Percentiles rank a stretch among this genome's conserved stretches.
These are phyloP conservation scores for Trichonephila clavipes DNA, from an alignment of 1,140 invertebrate genomes.

Conservation along the genomic window DNA sequence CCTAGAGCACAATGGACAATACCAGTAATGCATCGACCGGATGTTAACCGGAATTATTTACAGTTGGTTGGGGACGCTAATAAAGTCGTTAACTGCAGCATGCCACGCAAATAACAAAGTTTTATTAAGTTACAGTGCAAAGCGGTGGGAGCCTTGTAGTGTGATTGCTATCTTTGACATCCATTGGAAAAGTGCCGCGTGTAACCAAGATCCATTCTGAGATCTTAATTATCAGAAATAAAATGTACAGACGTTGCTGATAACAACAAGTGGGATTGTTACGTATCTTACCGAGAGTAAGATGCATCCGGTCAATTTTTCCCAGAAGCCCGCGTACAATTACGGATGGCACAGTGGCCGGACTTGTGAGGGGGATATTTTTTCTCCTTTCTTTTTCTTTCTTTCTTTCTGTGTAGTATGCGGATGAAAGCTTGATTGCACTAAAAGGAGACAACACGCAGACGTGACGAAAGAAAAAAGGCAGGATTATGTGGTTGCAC, in stretches of 20 bases:
- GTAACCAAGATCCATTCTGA: conserved; percentile 5
- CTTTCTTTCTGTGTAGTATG: background rate
- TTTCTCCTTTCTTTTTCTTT: background rate
- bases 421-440: background rate
- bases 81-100: conserved; percentile 4
- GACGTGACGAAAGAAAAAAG: conserved; percentile 12
- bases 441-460: background rate
- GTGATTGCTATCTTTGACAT: conserved; percentile 2
- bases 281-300: conserved; percentile 11
- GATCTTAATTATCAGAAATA: conserved; percentile 30
- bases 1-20: conserved; percentile 24
- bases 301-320: conserved; percentile 40
- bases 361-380: background rate
- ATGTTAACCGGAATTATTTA: background rate
- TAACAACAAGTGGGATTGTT: conserved; percentile 20
- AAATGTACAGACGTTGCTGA: conserved; percentile 25
- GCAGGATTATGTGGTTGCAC: background rate
- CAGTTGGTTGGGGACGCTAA: conserved; percentile 10
- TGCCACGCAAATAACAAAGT: conserved; percentile 10
- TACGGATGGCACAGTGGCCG: background rate
- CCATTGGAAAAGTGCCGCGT: background rate
- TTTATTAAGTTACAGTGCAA: conserved; percentile 34
- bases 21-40: conserved; percentile 10
- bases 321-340: conserved; percentile 10
- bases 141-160: background rate